Conservation (phyloP, 2,888 invertebrate genomes). For the Diloba caeruleocephala region DNA sequence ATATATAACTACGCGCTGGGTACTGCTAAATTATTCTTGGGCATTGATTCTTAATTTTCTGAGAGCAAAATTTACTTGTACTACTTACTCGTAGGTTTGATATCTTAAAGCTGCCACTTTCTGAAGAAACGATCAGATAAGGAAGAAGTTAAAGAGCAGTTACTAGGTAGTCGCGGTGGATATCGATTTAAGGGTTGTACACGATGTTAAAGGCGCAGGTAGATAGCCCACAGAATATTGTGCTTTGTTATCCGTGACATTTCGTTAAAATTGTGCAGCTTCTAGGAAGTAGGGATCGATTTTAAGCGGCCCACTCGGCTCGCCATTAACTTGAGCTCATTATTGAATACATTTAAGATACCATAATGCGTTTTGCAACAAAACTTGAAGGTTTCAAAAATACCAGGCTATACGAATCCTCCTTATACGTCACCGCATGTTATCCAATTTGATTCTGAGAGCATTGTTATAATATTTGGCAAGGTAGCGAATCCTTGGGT, state of each 20-base stretch:
- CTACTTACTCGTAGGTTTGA: conserved; percentile 25
- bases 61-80: conserved; percentile 27
- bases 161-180: conserved; percentile 52
- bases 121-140: conserved; percentile 58
- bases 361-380: neutral
- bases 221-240: conserved; percentile 27
- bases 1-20: conserved; percentile 23
- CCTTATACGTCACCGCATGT: conserved; percentile 19
- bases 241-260: conserved; percentile 34
- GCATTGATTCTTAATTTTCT: conserved; percentile 28
- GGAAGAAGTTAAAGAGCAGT: conserved; percentile 53
- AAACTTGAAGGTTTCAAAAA: neutral
- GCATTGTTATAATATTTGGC: conserved; percentile 54
- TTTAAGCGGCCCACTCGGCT: conserved; percentile 21
- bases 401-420: conserved; percentile 12
- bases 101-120: conserved; percentile 33
- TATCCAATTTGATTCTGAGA: conserved; percentile 36
- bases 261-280: conserved; percentile 31
- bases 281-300: conserved; percentile 24
- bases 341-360: neutral
- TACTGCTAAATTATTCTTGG: conserved; percentile 28
- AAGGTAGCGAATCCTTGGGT: conserved; percentile 37
- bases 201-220: conserved; percentile 32
- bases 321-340: conserved; percentile 7
- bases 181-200: conserved; percentile 54